These are phyloP conservation scores for Azorinus chamasolen DNA, from an alignment of 2,888 invertebrate species.

Conservation along the genomic window DNA sequence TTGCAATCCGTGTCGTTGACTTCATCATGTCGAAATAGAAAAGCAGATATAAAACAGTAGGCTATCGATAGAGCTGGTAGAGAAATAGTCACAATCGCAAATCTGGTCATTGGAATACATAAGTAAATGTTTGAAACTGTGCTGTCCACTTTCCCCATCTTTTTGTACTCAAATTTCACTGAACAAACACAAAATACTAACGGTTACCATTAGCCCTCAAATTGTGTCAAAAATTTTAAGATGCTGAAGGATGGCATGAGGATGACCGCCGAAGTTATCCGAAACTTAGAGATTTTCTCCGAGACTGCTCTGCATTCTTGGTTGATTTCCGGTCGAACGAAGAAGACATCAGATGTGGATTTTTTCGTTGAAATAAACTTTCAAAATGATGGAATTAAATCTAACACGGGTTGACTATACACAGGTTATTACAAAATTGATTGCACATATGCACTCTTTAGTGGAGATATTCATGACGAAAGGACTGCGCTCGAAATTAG, in stretches of 20 bases:
- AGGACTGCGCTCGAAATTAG: too few species aligned
- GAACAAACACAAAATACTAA: neutral
- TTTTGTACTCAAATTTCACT: neutral
- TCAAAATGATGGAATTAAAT: slow-evolving; percentile 91
- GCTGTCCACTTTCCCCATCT: slow-evolving; percentile 33
- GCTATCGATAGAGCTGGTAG: slow-evolving; percentile 94
- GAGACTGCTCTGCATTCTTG: slow-evolving; percentile 51
- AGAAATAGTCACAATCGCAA: slow-evolving; percentile 94
- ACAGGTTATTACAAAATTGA: slow-evolving; percentile 86
- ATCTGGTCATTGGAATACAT: slow-evolving; percentile 87
- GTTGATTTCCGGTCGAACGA: slow-evolving; percentile 48
- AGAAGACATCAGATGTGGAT: neutral
- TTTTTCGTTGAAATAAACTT: neutral
- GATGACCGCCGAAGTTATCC: neutral
- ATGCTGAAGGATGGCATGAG: too few species aligned
- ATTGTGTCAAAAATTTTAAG: too few species aligned
- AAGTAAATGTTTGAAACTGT: slow-evolving; percentile 86
- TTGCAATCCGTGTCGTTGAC: slow-evolving; percentile 98
- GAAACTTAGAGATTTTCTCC: slow-evolving; percentile 54
- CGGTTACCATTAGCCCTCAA: neutral
- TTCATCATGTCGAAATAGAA: slow-evolving; percentile 96
- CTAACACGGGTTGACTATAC: slow-evolving; percentile 94
- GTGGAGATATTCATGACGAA: neutral
- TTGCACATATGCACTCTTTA: neutral
- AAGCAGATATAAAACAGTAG: slow-evolving; percentile 95